Evolutionary conservation across 2,888 invertebrate genomes (phyloP), one percentile per base, ranked within the genome.

Genomic region (Agriopis aurantiaria): DNA sequence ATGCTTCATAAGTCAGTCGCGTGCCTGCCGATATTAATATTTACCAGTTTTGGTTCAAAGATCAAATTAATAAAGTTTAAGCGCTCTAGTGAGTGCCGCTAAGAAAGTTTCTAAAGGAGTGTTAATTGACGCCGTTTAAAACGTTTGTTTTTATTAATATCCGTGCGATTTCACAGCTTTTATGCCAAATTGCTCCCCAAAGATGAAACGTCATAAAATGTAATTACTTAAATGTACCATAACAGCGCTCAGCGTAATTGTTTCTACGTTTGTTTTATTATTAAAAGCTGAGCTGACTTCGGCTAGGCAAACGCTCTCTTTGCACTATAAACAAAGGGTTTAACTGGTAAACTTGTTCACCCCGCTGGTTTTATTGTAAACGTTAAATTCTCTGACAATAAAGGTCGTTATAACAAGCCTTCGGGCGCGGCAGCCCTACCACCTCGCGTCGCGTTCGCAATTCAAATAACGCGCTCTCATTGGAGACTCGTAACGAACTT

Each of bases 331-430:
- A 85, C 82, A 81, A 77, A 76, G 71, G 70, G 73, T 75, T 82
- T 85, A 85, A 87, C 86, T 85, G 82, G 75, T 59, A 79, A 78
- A 81, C 75, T 80, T 78, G 78, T 76, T 74, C 71, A 77, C 77
- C 74, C 66, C 73, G 57, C 72, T 48, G 65, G 69, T 64, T 40
- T 71, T 68, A 84, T 82, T 82, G 82, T 86, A 85, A 85, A 83
- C 80, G 80, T 71, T 83, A 84, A 85, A 86, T 83, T 82, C 80
- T 75, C 83, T 84, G 80, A 91, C 88, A 90, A 88, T 89, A 85
- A 84, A 85, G 87, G 78, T 91, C 90, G 86, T 91, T 91, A 91
- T 85, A 86, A 85, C 82, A 76, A 56, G 76, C 85, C 90, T 86
- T 74, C 78, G 74, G 83, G 88, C 85, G 67, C 33, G 80, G 74